Conservation (phyloP, 1,140 invertebrate species). For the Portunus trituberculatus region DNA sequence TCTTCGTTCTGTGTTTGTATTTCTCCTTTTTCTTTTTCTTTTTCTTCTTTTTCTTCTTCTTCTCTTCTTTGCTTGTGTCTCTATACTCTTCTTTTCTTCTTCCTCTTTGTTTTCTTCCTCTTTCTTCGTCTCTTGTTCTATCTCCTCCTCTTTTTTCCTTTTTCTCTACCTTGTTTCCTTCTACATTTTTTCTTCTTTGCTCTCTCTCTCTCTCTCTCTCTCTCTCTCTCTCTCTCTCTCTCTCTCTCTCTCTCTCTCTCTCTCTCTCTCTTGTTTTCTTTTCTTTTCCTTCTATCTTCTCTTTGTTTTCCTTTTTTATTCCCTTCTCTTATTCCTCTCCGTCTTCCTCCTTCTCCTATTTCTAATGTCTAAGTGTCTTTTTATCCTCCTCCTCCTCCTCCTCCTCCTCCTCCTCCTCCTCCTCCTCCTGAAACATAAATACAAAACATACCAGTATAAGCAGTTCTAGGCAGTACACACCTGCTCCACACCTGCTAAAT, state of each 20-base stretch:
- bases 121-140: not conserved
- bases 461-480: no score
- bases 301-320: no score
- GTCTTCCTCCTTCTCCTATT: not conserved
- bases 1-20: no score
- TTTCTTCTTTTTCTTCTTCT: no score
- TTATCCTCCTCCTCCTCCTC: not conserved
- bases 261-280: no score
- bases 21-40: no score
- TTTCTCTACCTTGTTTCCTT: not conserved
- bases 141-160: not conserved
- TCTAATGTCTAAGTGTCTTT: no score
- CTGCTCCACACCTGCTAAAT: no score
- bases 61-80: not conserved
- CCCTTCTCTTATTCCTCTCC: not conserved
- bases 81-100: not conserved
- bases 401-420: not conserved
- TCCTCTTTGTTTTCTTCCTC: not conserved
- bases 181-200: not conserved
- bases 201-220: conserved; percentile 20
- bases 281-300: no score
- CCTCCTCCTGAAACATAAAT: no score
- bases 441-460: no score
- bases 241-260: not conserved
- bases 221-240: not conserved